Evolutionary conservation across 2,113 vertebrate genomes (phyloP).

Genomic region (Centropus bengalensis): DNA sequence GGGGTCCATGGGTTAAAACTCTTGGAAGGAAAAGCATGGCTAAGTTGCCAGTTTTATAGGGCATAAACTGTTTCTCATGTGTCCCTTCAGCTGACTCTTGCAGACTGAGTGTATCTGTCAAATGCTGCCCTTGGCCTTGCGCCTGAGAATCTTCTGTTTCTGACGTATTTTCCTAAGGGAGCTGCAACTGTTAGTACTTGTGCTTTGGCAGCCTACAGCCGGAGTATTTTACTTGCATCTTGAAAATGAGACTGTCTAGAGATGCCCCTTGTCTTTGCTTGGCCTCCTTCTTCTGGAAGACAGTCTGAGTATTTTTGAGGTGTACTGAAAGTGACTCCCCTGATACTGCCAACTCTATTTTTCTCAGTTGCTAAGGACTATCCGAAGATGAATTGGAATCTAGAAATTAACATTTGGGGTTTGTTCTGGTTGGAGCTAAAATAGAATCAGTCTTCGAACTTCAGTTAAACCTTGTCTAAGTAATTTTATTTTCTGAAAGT

Average conservation of each 20-base stretch:
- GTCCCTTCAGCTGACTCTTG: background rate
- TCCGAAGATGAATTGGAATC: background rate
- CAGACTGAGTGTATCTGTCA: background rate
- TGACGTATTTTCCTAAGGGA: conserved; percentile 3
- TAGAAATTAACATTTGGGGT: background rate
- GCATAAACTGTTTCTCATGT: background rate
- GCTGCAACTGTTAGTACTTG: background rate
- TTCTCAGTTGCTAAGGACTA: background rate
- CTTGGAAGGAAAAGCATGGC: background rate
- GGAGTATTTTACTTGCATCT: conserved; percentile 13
- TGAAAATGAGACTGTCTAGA: background rate
- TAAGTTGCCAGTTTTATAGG: background rate
- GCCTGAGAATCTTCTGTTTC: conserved; percentile 30
- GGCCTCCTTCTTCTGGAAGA: background rate
- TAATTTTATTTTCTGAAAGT: no score
- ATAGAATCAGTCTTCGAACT: no score
- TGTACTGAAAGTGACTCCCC: background rate
- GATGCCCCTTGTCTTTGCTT: background rate
- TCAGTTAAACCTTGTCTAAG: no score
- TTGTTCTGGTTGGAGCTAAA: no score
- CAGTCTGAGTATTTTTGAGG: background rate
- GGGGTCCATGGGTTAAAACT: background rate
- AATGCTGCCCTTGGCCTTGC: background rate
- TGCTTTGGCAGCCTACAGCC: background rate
- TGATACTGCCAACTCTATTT: background rate